phyloP scores from a whole-genome alignment of 2,797 vertebrate species.

The Cottoperca gobio region DNA sequence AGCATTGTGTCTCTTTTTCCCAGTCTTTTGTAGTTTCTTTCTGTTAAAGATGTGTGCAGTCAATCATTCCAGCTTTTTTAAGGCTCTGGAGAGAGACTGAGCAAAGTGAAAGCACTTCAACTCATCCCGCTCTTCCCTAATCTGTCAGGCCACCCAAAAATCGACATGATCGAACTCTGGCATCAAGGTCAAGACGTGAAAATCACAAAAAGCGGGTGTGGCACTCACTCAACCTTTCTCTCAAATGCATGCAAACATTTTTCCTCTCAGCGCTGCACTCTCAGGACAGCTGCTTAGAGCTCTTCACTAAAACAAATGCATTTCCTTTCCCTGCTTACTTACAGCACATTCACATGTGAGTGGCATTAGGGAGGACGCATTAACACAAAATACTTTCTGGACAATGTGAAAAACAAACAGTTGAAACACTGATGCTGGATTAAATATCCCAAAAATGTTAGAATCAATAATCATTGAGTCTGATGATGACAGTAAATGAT shows the following conservation, averaged over 20 bases:
- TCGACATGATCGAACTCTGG: constrained; percentile 47
- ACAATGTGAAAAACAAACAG: not conserved
- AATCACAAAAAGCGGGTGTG: constrained; percentile 30
- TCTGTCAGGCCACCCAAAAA: constrained; percentile 38
- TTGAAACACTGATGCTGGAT: not conserved
- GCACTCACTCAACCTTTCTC: constrained; percentile 8
- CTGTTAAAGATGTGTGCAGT: constrained; percentile 1
- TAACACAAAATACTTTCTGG: not conserved
- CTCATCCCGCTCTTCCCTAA: constrained; percentile 35
- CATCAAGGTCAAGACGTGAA: constrained; percentile 46
- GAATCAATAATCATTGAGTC: constrained; percentile 1
- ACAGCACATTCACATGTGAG: constrained; percentile 27
- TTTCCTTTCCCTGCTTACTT: constrained; percentile 44
- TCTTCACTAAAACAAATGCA: constrained; percentile 51
- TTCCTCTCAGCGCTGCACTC: constrained; percentile 11
- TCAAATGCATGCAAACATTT: constrained; percentile 33
- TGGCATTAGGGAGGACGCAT: not conserved
- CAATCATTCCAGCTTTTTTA: constrained; percentile 6
- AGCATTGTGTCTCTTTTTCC: not conserved
- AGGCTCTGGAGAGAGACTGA: constrained; percentile 16
- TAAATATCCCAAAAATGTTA: not conserved
- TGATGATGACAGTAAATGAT: not conserved
- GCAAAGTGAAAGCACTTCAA: constrained; percentile 20
- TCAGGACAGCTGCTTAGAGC: constrained; percentile 45
- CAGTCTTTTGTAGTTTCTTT: not conserved